Evolutionary conservation across 2,113 vertebrate genomes (phyloP).

Genomic region (Tretioscincus oriximinensis): DNA sequence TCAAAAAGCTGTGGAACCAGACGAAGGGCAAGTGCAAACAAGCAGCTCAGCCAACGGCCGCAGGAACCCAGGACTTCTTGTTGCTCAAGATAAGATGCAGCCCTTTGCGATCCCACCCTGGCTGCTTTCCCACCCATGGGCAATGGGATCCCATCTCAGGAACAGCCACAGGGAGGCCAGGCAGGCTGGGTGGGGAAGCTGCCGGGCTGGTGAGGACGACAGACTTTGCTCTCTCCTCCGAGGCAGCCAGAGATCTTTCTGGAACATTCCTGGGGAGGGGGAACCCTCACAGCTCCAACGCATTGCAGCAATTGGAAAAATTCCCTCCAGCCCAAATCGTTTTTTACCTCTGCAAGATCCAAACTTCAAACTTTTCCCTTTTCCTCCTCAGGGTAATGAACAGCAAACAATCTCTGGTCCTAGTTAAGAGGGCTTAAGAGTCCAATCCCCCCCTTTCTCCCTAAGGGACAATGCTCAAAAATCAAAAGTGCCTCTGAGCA

Average conservation of each 20-base stretch:
- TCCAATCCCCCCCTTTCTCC: too few relatives aligned
- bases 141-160: not conserved
- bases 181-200: not conserved
- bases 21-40: not conserved
- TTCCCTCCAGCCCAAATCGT: too few relatives aligned
- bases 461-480: not conserved
- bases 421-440: too few relatives aligned
- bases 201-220: too few relatives aligned
- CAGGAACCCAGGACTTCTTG: not conserved
- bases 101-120: not conserved
- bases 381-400: too few relatives aligned
- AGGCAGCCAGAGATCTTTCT: not conserved
- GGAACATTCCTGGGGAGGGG: not conserved
- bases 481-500: not conserved
- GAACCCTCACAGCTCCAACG: not conserved
- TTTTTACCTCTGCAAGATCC: too few relatives aligned
- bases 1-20: too few relatives aligned
- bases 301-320: not conserved
- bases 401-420: too few relatives aligned
- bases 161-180: too few relatives aligned
- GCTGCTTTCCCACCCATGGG: not conserved
- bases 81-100: not conserved
- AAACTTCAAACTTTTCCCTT: too few relatives aligned
- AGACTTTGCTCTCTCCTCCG: not conserved
- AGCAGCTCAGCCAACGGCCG: not conserved